Base-by-base conservation (phyloP, 2,113 vertebrate species). In the Ictalurus furcatus region DNA sequence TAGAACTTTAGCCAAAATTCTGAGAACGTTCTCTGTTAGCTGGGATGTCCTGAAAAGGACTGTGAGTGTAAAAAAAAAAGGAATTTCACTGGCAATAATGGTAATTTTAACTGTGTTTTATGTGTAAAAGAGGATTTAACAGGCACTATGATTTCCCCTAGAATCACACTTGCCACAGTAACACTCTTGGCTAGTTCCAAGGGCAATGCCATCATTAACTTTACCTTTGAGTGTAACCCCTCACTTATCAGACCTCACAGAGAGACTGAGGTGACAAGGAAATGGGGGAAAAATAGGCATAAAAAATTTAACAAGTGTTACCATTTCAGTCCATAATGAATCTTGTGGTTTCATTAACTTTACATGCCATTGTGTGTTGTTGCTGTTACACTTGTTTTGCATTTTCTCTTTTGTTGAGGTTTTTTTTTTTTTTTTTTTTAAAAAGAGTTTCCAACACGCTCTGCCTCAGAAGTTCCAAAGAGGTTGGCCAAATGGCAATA, bases 401-500 rank as follows among this genome's bases (percentile, higher is more conserved):
- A 91, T 82, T 73, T 81, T 93, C 92, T 92, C 92, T 85, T 81
- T 73, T 81, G 58, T 44, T 44, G 4, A 44, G 44, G 7, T 48
- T 48, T 48, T 48, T 48, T 48, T 6, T 48, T 44, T 4, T 44
- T 44, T 4, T 44, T 44, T 44, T 44, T 44, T 44, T 44, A 6
- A 0, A 44, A 44, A 89, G 90, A 93, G 87, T 94, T 95, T 94
- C 94, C 94, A 95, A 94, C 91, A 89, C 88, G 85, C 91, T 94
- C 93, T 90, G 92, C 93, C 92, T 93, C 92, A 86, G 92, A 92
- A 93, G 94, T 95, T 95, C 94, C 95, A 94, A 91, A 28, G 54
- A 86, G 92, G 76, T 94, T 94, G 92, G 94, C 95, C 95, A 95
- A 94, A 91, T 78, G 88, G 91, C 92, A 93, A 91, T 95, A 94